phyloP scores from a whole-genome alignment of 2,888 invertebrate genomes.

The Coecobrya sp. region DNA sequence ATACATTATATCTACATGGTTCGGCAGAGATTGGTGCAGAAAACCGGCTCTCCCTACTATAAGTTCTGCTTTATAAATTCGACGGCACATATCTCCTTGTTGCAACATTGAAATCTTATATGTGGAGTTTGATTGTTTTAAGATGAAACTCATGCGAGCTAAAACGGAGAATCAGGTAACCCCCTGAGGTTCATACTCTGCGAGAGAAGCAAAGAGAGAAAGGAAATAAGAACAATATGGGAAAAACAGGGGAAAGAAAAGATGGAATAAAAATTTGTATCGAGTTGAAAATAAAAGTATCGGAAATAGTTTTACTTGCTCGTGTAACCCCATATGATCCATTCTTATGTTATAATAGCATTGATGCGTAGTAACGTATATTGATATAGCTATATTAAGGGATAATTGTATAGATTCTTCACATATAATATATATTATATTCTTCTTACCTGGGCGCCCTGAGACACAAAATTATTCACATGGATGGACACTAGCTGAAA shows the following conservation, averaged over 20 bases:
- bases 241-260: conserved; percentile 42
- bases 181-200: conserved; percentile 69
- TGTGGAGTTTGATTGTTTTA: conserved; percentile 74
- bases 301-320: conserved; percentile 29
- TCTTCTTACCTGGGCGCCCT: conserved; percentile 92
- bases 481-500: conserved; percentile 92
- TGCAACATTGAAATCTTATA: conserved; percentile 27
- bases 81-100: background rate
- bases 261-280: conserved; percentile 56
- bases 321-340: conserved; percentile 34
- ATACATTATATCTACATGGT: conserved; percentile 49
- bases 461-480: conserved; percentile 93
- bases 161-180: conserved; percentile 45
- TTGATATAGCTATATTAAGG: background rate
- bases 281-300: conserved; percentile 47
- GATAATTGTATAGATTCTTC: background rate
- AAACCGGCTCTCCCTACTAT: background rate
- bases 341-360: background rate
- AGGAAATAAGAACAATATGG: conserved; percentile 61
- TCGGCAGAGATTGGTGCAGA: conserved; percentile 57
- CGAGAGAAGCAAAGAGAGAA: conserved; percentile 35
- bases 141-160: conserved; percentile 63
- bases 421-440: background rate
- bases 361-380: conserved; percentile 6
- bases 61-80: background rate